Evolutionary conservation across 1,140 invertebrate genomes (phyloP).

Genomic region (Drosophila tristis): DNA sequence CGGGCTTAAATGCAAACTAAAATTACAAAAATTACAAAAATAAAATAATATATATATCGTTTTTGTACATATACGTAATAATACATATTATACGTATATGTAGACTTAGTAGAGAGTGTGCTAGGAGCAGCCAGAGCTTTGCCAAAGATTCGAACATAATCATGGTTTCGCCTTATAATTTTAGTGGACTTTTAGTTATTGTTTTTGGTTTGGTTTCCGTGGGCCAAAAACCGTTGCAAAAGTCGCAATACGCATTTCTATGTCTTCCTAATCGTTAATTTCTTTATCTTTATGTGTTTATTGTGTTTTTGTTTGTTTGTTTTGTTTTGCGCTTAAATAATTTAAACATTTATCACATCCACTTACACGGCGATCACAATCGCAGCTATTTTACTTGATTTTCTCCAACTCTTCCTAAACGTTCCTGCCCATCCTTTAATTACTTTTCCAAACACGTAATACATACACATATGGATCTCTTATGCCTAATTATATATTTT

Average conservation of each 20-base stretch:
- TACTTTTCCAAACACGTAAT: slow-evolving; percentile 39
- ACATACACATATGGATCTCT: slow-evolving; percentile 47
- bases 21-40: slow-evolving; percentile 49
- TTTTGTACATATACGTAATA: not conserved
- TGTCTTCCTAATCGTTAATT: slow-evolving; percentile 65
- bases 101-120: slow-evolving; percentile 40
- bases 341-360: slow-evolving; percentile 84
- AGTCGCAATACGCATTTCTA: slow-evolving; percentile 65
- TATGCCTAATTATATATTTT: slow-evolving; percentile 54
- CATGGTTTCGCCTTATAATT: slow-evolving; percentile 61
- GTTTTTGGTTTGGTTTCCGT: slow-evolving; percentile 45
- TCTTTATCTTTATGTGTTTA: slow-evolving; percentile 56
- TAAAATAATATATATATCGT: slow-evolving; percentile 38
- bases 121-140: slow-evolving; percentile 63
- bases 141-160: slow-evolving; percentile 60
- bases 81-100: not conserved
- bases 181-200: slow-evolving; percentile 72
- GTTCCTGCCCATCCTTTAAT: not conserved
- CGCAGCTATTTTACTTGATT: slow-evolving; percentile 69
- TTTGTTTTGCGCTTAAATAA: slow-evolving; percentile 75
- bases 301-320: slow-evolving; percentile 31
- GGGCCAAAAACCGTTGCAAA: slow-evolving; percentile 70
- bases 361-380: slow-evolving; percentile 82
- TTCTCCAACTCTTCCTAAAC: slow-evolving; percentile 1
- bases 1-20: slow-evolving; percentile 61